Evolutionary conservation across 2,888 invertebrate species (phyloP).

Genomic region (Pyrrhia umbra): DNA sequence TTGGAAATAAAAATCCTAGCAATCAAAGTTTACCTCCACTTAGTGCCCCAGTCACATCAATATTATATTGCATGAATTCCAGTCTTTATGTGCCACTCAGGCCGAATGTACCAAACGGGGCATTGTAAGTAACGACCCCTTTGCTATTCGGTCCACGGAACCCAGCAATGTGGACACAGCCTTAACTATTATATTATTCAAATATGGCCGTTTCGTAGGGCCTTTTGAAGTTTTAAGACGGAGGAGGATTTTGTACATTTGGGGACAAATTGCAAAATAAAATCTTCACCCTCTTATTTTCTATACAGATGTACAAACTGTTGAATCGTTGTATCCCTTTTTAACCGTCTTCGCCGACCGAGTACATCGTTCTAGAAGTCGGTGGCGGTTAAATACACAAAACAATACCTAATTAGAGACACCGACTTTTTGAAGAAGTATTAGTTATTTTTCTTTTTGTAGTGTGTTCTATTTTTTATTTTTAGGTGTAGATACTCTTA

Average conservation of each 20-base stretch:
- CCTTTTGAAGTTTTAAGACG: slow-evolving; percentile 67
- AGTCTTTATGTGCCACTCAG: slow-evolving; percentile 51
- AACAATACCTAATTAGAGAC: no score
- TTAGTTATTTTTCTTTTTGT: no score
- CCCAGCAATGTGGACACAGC: slow-evolving; percentile 62
- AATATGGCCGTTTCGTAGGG: slow-evolving; percentile 73
- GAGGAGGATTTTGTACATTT: slow-evolving; percentile 40
- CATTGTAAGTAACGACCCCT: slow-evolving; percentile 73
- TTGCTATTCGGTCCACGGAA: slow-evolving; percentile 59
- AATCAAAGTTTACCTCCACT: slow-evolving; percentile 61
- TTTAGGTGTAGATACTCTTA: no score
- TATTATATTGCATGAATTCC: slow-evolving; percentile 57
- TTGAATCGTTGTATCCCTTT: slow-evolving; percentile 7
- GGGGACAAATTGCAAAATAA: slow-evolving; percentile 44
- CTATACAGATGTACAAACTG: slow-evolving; percentile 8
- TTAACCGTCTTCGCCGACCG: no score
- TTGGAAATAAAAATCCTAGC: slow-evolving; percentile 51
- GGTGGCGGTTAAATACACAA: no score
- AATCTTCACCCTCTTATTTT: slow-evolving; percentile 40
- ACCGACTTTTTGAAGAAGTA: no score
- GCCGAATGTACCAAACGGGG: slow-evolving; percentile 64
- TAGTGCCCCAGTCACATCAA: slow-evolving; percentile 59
- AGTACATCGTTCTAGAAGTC: no score
- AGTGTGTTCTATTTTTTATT: no score
- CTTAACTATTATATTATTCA: slow-evolving; percentile 80